Conservation (phyloP, 2,888 invertebrate species). For the Eristalinus aeneus region DNA sequence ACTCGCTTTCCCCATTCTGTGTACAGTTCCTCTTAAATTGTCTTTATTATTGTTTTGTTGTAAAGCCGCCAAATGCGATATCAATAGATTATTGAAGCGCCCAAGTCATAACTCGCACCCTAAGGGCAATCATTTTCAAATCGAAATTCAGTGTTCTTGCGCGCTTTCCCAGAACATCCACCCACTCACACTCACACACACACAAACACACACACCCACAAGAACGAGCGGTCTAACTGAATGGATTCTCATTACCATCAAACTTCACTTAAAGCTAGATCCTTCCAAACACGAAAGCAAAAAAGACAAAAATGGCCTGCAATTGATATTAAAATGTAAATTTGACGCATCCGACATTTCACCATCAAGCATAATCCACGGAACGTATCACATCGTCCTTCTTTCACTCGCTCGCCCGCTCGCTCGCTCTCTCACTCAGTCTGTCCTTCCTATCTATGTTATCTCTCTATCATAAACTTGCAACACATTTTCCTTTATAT, state of each 20-base stretch:
- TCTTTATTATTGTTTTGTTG: conserved; percentile 11
- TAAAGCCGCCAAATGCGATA: neutral
- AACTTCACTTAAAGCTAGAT: neutral
- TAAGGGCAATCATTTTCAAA: neutral
- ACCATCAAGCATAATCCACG: neutral
- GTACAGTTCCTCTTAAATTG: neutral
- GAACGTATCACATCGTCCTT: conserved; percentile 45
- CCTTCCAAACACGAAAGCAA: neutral
- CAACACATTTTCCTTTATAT: conserved; percentile 62
- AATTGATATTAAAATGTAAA: neutral
- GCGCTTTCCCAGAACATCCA: neutral
- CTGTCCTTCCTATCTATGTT: conserved; percentile 34
- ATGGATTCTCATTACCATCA: neutral
- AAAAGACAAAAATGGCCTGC: neutral
- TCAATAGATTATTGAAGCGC: neutral
- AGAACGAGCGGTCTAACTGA: neutral
- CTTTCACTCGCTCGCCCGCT: conserved; percentile 1
- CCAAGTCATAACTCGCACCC: neutral
- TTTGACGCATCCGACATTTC: neutral
- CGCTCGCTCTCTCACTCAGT: conserved; percentile 47
- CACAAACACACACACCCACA: neutral
- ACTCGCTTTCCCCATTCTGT: conserved; percentile 35
- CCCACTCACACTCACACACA: neutral
- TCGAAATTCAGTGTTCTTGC: neutral
- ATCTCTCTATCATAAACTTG: conserved; percentile 60